Conservation (phyloP, 2,888 invertebrate genomes). For the Sphaerolaimus hirsutus region DNA sequence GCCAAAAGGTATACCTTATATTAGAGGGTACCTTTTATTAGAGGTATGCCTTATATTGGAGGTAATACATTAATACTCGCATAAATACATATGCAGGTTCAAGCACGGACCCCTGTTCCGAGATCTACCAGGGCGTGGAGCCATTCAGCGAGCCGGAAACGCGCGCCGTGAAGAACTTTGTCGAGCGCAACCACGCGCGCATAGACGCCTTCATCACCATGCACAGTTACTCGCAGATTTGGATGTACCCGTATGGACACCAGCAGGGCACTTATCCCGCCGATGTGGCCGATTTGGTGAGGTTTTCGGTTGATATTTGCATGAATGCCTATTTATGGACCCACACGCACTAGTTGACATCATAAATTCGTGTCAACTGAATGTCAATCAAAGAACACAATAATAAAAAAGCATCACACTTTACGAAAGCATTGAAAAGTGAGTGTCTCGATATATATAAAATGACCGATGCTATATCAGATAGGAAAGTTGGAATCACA, state of each 20-base stretch:
- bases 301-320: too few species aligned
- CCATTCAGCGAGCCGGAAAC: constrained; percentile 24
- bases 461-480: too few species aligned
- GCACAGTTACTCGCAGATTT: constrained; percentile 7
- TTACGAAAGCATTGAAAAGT: constrained; percentile 8
- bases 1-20: too few species aligned
- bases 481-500: too few species aligned
- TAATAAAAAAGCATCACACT: neutral
- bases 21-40: too few species aligned
- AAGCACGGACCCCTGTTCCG: constrained; percentile 21
- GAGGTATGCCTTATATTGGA: too few species aligned
- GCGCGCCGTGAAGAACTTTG: constrained; percentile 17
- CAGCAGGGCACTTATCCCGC: constrained; percentile 19
- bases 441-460: neutral
- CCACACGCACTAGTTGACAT: too few species aligned
- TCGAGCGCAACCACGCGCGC: constrained; percentile 2
- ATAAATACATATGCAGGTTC: too few species aligned
- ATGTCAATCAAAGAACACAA: too few species aligned
- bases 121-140: constrained; percentile 19
- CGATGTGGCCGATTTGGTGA: constrained; percentile 20
- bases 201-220: constrained; percentile 9
- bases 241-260: constrained; percentile 7
- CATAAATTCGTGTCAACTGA: too few species aligned
- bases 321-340: too few species aligned
- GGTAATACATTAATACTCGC: too few species aligned